A percentile compares a stretch with the other conserved stretches of the same genome.
Evolutionary conservation across 1,140 invertebrate genomes (phyloP).

Genomic region (Reticulitermes speratus): DNA sequence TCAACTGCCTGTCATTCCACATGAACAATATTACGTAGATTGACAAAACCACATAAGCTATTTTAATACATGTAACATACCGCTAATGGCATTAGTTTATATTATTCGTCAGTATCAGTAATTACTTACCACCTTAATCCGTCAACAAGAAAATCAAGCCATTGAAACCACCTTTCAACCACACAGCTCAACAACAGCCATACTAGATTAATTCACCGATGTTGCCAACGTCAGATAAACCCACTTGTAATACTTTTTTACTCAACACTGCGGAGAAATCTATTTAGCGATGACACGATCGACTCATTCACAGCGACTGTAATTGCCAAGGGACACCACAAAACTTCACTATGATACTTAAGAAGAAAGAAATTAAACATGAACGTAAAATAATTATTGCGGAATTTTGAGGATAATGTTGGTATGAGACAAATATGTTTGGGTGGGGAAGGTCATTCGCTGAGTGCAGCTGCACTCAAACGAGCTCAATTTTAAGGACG

Average conservation of each 20-base stretch:
- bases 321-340: background rate
- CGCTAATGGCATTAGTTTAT: background rate
- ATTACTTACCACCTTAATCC: conserved; percentile 7
- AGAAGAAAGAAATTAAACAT: background rate
- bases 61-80: background rate
- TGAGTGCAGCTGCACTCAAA: conserved; percentile 30
- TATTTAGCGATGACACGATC: background rate
- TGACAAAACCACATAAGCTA: background rate
- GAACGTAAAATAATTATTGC: background rate
- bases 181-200: conserved; percentile 21
- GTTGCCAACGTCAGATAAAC: conserved; percentile 19
- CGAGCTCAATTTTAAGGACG: conserved; percentile 21
- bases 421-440: conserved; percentile 16
- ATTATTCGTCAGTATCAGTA: background rate
- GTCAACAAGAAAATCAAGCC: background rate
- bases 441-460: conserved; percentile 30
- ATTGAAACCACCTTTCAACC: background rate
- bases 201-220: conserved; percentile 26
- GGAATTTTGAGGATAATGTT: background rate
- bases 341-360: background rate
- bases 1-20: conserved; percentile 5
- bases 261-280: background rate
- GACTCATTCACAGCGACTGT: background rate
- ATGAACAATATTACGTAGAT: background rate
- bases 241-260: background rate